Evolutionary conservation across 2,888 invertebrate species (phyloP), one percentile per base, ranked within the genome.

Genomic region (Parnassius glacialis): DNA sequence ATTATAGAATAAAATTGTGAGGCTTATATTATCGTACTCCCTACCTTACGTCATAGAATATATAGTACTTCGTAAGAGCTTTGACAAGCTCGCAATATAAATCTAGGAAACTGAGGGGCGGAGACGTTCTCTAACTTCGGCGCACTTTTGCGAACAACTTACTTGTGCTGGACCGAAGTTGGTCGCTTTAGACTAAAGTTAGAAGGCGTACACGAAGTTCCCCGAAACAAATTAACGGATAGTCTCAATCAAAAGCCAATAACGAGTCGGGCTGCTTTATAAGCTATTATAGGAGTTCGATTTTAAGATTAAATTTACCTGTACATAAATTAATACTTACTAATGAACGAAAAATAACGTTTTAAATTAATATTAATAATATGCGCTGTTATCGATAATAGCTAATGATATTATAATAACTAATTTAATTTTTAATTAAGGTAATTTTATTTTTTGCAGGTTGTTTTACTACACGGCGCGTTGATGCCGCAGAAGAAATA

Each of bases 161-260:
- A 48, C 20, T 54, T 41, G 42, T 41, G 11, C 54, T 10, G 43
- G 12, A 11, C 43, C 59, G 43, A 53, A 59, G 54, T 59, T 48
- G 54, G 42, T 43, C 59, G 48, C 25, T 43, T 41, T 41, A n/a
- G 48, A 43, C 42, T 25, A 10, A 59, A 59, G 42, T 59, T 54
- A 12, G 52, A 43, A 48, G 48, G 48, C 53, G 20, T 54, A 54
- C 59, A 34, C 53, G 43, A 54, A 59, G 42, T 59, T 59, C 48
- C 48, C 54, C 42, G 59, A 54, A 48, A 54, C 54, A 48, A 59
- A 59, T 59, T 59, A 59, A 59, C 59, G 47, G 52, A 59, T 59
- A 54, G 42, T 43, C 59, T 20, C 48, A 54, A 59, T 59, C 48
- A 59, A 59, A 54, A 48, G 59, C 59, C 54, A 59, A 54, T 59